These are phyloP conservation scores for Carassius gibelio DNA, from an alignment of 2,113 vertebrate genomes.

Conservation along the genomic window DNA sequence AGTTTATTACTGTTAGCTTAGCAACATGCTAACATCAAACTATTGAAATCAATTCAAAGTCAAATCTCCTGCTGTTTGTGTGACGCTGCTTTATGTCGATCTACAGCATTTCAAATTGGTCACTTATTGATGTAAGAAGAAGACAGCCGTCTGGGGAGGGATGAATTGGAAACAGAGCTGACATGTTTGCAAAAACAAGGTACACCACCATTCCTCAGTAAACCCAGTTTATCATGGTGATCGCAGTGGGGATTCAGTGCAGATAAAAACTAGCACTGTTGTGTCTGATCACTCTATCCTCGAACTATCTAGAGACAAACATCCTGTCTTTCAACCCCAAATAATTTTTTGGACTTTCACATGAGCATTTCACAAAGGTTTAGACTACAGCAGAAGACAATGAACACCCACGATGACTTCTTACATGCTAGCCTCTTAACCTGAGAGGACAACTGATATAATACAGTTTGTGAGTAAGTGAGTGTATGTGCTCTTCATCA, in stretches of 20 bases:
- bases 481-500: background rate
- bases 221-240: conserved; percentile 12
- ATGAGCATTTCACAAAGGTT: background rate
- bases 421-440: background rate
- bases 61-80: no score
- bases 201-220: background rate
- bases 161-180: no score
- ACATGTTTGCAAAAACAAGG: no score
- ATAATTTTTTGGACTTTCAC: background rate
- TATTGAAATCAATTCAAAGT: no score
- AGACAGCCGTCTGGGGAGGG: no score
- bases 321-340: background rate
- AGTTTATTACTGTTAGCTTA: no score
- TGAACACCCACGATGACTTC: background rate
- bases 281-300: background rate
- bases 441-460: background rate
- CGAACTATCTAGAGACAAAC: background rate
- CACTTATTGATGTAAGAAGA: no score
- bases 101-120: no score
- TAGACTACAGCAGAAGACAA: background rate
- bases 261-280: no score
- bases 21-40: no score
- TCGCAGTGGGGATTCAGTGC: no score
- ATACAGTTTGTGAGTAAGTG: background rate
- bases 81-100: no score